Base-by-base conservation (phyloP, 35 echinoderm and acorn worm species). In the Heliocidaris tuberculata region DNA sequence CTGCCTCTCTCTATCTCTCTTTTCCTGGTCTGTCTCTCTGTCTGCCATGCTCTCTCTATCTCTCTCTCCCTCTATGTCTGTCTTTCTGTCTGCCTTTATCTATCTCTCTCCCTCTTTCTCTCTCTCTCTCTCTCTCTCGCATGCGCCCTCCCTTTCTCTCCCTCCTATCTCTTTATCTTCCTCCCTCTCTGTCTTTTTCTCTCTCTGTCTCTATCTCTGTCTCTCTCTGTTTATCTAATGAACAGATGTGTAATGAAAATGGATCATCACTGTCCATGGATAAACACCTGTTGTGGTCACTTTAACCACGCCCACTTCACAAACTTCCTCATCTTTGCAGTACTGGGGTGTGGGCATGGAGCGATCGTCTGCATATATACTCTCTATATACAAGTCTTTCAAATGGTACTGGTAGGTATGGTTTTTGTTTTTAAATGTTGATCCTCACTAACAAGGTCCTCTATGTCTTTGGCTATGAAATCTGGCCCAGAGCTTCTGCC, bases 211-310 rank as follows among this genome's bases (percentile, higher is more conserved):
- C 52, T 56, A 1, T 56, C 15, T 56, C 8, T 56, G 2, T 13
- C 11, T 56, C 6, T 52, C 50, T 32, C 32, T 89, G 7, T 16
- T 47, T 15, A 5, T 48, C 12, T 16, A 48, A 47, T 7, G 86
- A 35, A 27, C 86, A 99, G 98, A 90, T 99, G 98, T 96, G 98
- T 99, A 17, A 97, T 99, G 96, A 99, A 99, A 94, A 99, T 99
- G 98, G 98, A 99, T 52, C 98, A 99, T 93, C 98, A 99, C 35
- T 99, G 98, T 95, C 98, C 98, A 2, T 99, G 98, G 98, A 99
- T 99, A 21, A 99, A 99, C 95, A 97, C 95, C 13, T 99, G 98
- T 59, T 96, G 96, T 94, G 98, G 98, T 93, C 98, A 99, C 88
- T 90, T 71, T 30, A 99, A 99, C 97, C 98, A 99, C 50, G 96